Evolutionary conservation across 2,888 invertebrate genomes (phyloP).

Genomic region (Hipparchia sbordonii): DNA sequence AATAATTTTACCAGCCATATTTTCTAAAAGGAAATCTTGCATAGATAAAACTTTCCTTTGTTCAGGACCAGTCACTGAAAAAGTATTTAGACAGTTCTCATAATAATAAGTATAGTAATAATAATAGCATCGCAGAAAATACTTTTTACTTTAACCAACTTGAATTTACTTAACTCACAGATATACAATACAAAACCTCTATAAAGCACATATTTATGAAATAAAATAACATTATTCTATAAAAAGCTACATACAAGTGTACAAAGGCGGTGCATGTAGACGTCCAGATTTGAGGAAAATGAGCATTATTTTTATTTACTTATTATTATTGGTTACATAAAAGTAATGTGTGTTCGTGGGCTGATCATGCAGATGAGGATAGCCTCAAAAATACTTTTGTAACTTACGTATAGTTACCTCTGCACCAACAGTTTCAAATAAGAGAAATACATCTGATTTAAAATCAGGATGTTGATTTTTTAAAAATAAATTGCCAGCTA

Average conservation of each 20-base stretch:
- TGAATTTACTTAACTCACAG: too few relatives aligned
- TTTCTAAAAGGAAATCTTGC: constrained; percentile 54
- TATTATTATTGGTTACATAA: neutral
- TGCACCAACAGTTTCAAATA: constrained; percentile 61
- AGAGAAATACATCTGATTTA: constrained; percentile 86
- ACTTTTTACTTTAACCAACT: too few relatives aligned
- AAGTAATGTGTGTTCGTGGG: neutral
- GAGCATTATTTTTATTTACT: too few relatives aligned
- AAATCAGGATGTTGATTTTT: constrained; percentile 86
- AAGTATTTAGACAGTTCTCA: neutral
- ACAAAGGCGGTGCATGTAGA: too few relatives aligned
- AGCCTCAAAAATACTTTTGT: neutral
- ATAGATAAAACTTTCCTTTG: constrained; percentile 48
- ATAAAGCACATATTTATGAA: too few relatives aligned
- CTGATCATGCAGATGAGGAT: neutral
- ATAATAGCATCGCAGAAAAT: too few relatives aligned
- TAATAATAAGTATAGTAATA: too few relatives aligned
- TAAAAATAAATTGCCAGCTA: constrained; percentile 81
- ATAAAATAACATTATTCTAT: too few relatives aligned
- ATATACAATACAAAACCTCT: too few relatives aligned
- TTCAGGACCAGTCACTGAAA: constrained; percentile 31
- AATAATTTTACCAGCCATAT: constrained; percentile 69
- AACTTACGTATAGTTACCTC: constrained; percentile 52
- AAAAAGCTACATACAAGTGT: too few relatives aligned
- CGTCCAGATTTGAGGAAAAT: too few relatives aligned